A percentile compares a stretch with the other conserved stretches of the same genome.
These are phyloP conservation scores for Hemiprocne comata DNA, from an alignment of 2,113 vertebrate species.

Conservation along the genomic window DNA sequence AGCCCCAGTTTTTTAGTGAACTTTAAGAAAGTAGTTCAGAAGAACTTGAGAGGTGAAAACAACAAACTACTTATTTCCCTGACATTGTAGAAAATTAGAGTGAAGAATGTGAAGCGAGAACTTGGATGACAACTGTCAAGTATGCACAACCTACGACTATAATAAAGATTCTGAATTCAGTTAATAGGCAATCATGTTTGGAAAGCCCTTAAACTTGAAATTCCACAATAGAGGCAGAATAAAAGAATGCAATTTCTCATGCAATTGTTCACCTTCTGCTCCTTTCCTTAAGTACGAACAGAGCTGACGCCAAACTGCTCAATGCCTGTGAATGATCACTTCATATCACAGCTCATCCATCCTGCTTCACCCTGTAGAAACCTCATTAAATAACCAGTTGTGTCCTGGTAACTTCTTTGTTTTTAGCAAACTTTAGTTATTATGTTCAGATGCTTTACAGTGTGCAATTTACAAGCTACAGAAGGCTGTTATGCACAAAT, in stretches of 20 bases:
- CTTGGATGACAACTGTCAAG: neutral
- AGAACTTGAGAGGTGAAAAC: neutral
- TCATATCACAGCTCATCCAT: neutral
- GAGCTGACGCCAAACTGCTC: neutral
- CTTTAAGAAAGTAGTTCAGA: neutral
- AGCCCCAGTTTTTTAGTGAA: neutral
- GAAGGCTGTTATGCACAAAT: neutral
- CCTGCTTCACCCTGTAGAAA: neutral
- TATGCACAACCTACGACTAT: neutral
- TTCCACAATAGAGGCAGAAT: neutral
- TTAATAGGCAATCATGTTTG: neutral
- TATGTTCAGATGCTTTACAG: neutral
- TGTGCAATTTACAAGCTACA: accelerated
- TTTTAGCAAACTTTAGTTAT: neutral
- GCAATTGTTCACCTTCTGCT: neutral
- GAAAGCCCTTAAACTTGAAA: conserved; percentile 25
- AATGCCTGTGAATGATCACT: neutral
- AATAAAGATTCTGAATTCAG: neutral
- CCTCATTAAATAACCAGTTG: neutral
- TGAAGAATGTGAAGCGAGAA: neutral
- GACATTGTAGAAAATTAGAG: neutral
- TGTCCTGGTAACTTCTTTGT: neutral
- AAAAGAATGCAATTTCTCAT: neutral
- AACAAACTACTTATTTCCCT: neutral
- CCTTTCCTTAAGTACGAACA: neutral